phyloP scores from a whole-genome alignment of 2,113 vertebrate species.

The Marmota monax region DNA sequence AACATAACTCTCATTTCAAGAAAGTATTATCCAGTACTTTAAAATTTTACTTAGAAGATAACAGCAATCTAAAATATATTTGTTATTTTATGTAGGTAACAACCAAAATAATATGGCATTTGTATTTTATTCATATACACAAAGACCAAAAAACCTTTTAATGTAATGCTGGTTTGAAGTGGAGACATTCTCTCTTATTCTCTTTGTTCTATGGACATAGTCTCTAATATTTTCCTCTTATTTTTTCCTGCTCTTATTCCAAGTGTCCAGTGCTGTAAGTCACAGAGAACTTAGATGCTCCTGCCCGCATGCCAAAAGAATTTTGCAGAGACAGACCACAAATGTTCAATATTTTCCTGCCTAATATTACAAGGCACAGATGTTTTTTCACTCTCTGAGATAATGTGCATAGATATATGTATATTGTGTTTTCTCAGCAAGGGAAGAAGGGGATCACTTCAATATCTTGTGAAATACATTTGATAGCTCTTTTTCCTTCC shows the following conservation, averaged over 20 bases:
- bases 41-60: neutral
- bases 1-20: neutral
- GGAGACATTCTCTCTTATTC: neutral
- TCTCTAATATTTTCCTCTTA: neutral
- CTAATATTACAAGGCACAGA: neutral
- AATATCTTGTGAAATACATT: neutral
- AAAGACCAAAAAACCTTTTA: neutral
- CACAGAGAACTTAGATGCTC: neutral
- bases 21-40: neutral
- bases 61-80: neutral
- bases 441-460: neutral
- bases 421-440: neutral
- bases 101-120: neutral
- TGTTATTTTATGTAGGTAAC: neutral
- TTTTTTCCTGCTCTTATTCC: neutral
- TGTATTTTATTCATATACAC: neutral
- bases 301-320: neutral
- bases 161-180: neutral
- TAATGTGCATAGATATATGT: accelerated
- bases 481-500: neutral
- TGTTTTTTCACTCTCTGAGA: neutral
- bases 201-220: neutral
- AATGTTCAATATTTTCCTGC: neutral
- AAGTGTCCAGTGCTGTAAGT: neutral
- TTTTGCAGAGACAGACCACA: neutral